Conservation (phyloP, 2,797 vertebrate genomes). For the Notoglanidium macrostoma region DNA sequence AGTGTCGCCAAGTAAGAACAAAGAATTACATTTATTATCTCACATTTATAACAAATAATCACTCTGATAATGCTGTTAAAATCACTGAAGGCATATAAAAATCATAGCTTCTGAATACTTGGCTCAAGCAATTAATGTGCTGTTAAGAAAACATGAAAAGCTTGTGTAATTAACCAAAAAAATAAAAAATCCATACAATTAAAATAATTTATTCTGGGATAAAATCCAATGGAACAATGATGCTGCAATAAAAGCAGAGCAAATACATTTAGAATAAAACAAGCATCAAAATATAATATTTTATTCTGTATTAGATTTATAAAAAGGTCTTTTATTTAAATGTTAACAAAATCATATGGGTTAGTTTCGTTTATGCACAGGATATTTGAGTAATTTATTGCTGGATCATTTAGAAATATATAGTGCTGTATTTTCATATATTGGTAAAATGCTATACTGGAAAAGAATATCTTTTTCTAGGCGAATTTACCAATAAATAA, state of each 20-base stretch:
- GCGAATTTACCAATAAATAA: background rate
- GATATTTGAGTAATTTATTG: background rate
- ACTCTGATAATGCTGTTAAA: background rate
- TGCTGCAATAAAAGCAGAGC: background rate
- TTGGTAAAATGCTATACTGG: background rate
- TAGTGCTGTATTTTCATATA: background rate
- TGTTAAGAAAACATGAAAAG: background rate
- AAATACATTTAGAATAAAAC: background rate
- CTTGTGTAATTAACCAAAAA: background rate
- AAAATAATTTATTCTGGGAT: conserved; percentile 20
- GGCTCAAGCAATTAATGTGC: background rate
- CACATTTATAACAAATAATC: background rate
- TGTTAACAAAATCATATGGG: background rate
- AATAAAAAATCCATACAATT: background rate
- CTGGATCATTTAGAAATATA: background rate
- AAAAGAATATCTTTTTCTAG: background rate
- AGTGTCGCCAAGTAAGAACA: background rate
- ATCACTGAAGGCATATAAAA: too few relatives aligned
- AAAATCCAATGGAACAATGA: background rate
- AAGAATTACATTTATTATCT: background rate
- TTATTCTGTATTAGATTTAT: background rate
- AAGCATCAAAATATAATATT: background rate
- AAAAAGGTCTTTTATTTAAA: background rate
- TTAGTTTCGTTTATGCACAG: background rate
- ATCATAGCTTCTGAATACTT: background rate